Evolutionary conservation across 1,140 invertebrate genomes (phyloP).

Genomic region (Aphaenogaster floridana): DNA sequence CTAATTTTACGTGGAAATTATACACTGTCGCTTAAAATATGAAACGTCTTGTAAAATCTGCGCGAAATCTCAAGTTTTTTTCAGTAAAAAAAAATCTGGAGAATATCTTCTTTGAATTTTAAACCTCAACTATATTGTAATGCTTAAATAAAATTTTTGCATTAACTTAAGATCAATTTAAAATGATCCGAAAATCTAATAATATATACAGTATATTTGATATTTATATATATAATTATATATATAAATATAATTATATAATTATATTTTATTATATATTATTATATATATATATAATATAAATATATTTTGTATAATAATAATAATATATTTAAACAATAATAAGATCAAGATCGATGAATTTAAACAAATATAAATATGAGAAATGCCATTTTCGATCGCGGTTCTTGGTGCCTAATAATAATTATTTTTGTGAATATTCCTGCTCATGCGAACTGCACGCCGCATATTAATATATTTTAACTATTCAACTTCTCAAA

Average conservation of each 20-base stretch:
- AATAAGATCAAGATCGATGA: too few relatives aligned
- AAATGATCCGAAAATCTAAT: not conserved
- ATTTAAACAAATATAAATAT: too few relatives aligned
- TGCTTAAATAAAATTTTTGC: not conserved
- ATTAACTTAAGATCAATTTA: not conserved
- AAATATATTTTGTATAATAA: too few relatives aligned
- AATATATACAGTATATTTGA: not conserved
- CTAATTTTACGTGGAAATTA: not conserved
- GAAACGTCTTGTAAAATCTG: not conserved
- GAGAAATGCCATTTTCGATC: too few relatives aligned
- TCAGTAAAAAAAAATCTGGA: not conserved
- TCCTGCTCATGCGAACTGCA: too few relatives aligned
- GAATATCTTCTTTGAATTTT: not conserved
- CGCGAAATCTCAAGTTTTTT: not conserved
- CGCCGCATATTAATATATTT: not conserved
- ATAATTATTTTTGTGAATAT: too few relatives aligned
- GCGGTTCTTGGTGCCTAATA: too few relatives aligned
- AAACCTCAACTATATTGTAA: not conserved
- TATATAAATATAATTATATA: too few relatives aligned
- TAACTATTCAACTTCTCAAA: not conserved
- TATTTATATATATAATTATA: too few relatives aligned
- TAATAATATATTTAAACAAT: too few relatives aligned
- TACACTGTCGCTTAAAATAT: constrained; percentile 1
- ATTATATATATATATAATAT: too few relatives aligned
- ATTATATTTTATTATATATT: too few relatives aligned